A percentile compares a stretch with the other conserved stretches of the same genome.
phyloP scores from a whole-genome alignment of 2,797 vertebrate species.

The Dicrostonyx torquatus region DNA sequence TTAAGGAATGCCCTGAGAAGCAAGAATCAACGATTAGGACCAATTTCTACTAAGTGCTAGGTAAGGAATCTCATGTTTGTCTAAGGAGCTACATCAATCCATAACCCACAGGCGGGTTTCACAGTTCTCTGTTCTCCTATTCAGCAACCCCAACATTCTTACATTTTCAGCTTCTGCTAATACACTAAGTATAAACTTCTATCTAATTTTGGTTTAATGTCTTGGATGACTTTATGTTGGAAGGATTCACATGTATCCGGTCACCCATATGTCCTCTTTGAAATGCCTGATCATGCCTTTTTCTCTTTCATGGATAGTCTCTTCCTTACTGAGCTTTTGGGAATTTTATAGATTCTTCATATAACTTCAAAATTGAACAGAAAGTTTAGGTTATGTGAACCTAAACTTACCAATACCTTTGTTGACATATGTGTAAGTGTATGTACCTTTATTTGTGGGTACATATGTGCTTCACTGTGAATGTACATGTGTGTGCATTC shows the following conservation, averaged over 20 bases:
- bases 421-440: neutral
- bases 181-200: neutral
- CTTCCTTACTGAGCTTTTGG: neutral
- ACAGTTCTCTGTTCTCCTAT: neutral
- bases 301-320: neutral
- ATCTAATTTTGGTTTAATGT: neutral
- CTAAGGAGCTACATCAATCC: neutral
- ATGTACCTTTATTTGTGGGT: neutral
- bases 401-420: neutral
- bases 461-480: neutral
- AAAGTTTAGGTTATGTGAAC: neutral
- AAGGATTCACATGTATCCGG: neutral
- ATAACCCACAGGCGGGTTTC: too few species aligned
- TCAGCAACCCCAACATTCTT: neutral
- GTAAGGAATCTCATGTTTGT: neutral
- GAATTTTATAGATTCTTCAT: neutral
- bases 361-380: neutral
- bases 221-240: neutral
- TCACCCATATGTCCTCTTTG: neutral
- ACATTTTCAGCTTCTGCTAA: neutral
- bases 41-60: neutral
- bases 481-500: neutral
- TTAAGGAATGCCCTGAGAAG: neutral
- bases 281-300: neutral
- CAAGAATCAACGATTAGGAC: neutral